Percentiles rank a stretch among this genome's conserved stretches.
These are phyloP conservation scores for Himalopsyche tibetana DNA, from an alignment of 2,888 invertebrate species.

Conservation along the genomic window DNA sequence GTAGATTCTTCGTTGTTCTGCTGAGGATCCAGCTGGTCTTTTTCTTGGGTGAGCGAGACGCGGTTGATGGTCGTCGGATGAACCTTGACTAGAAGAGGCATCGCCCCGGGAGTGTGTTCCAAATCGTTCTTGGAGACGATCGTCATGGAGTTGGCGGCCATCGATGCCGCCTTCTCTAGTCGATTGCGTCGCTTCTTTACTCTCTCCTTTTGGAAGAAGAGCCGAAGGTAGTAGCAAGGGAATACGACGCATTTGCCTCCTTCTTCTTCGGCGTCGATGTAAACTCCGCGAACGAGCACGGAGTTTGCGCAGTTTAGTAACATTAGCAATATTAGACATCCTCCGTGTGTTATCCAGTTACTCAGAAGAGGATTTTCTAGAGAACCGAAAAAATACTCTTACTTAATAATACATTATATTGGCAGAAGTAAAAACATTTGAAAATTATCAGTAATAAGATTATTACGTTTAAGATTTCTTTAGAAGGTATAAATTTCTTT, in stretches of 20 bases:
- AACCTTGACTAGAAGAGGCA: conserved; percentile 67
- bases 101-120: conserved; percentile 68
- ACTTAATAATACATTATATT: too few species aligned
- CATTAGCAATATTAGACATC: conserved; percentile 84
- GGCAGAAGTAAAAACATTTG: too few species aligned
- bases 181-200: conserved; percentile 78
- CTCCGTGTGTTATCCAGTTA: conserved; percentile 87
- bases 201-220: conserved; percentile 84
- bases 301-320: conserved; percentile 92
- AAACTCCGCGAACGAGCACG: conserved; percentile 90
- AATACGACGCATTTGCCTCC: conserved; percentile 90
- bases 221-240: conserved; percentile 88
- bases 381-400: conserved; percentile 65
- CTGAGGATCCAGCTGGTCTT: neutral
- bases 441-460: too few species aligned
- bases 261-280: conserved; percentile 90
- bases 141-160: conserved; percentile 56
- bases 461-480: too few species aligned
- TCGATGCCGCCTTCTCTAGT: conserved; percentile 70
- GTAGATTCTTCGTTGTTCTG: neutral
- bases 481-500: too few species aligned
- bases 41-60: conserved; percentile 36
- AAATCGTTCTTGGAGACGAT: conserved; percentile 54
- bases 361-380: conserved; percentile 84
- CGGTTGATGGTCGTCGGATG: conserved; percentile 51